Evolutionary conservation across 1,140 invertebrate genomes (phyloP).

Genomic region (Coelopa frigida): DNA sequence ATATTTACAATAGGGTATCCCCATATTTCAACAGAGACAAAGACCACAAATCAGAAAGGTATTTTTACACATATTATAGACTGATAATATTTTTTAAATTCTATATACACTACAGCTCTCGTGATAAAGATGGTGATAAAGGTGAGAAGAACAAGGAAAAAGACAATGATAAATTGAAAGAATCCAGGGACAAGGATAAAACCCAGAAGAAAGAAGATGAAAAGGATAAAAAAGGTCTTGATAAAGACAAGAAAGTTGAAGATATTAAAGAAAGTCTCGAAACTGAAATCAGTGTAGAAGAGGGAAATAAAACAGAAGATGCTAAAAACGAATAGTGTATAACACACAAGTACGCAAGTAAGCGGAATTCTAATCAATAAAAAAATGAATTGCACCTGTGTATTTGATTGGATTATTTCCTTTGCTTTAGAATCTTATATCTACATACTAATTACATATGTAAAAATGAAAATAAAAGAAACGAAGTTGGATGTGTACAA

Average conservation of each 20-base stretch:
- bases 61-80: no score
- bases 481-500: no score
- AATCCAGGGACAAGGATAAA: slow-evolving; percentile 19
- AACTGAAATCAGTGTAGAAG: slow-evolving; percentile 10
- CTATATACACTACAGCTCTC: slow-evolving; percentile 49
- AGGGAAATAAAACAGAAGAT: slow-evolving; percentile 4
- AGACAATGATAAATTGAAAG: slow-evolving; percentile 14
- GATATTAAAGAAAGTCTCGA: slow-evolving; percentile 4
- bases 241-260: slow-evolving; percentile 16
- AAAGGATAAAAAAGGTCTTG: slow-evolving; percentile 11
- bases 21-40: slow-evolving; percentile 30
- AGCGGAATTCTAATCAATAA: no score
- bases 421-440: no score
- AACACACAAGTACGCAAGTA: no score
- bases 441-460: no score
- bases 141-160: slow-evolving; percentile 23
- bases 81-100: background rate
- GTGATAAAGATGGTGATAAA: slow-evolving; percentile 40
- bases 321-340: no score
- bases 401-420: no score
- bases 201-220: slow-evolving; percentile 25
- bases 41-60: slow-evolving; percentile 10
- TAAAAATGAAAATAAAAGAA: no score
- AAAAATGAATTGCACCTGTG: no score
- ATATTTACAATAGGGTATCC: slow-evolving; percentile 59